Evolutionary conservation across 92 coral and sea anemone genomes (phyloP), one percentile per base, ranked within the genome.

Genomic region (Anthopleura xanthogrammica): DNA sequence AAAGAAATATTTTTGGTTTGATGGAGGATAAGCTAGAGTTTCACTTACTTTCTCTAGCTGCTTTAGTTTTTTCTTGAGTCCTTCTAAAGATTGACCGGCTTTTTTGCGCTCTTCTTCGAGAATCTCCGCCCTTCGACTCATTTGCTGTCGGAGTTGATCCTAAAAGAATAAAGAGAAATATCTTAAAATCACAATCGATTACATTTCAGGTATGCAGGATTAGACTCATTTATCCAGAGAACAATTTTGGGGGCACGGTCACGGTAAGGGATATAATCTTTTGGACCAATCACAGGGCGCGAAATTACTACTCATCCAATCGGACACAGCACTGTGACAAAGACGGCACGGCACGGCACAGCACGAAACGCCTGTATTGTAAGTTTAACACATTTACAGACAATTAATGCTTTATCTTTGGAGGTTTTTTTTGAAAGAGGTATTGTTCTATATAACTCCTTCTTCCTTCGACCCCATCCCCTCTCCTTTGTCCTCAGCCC

Each of bases 71-170:
- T 40, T 86, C 64, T 91, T 93, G 52, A 93, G 88, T 11, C 97
- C 97, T 71, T 88, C 92, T 6, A 93, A 89, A 0, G 97, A 93
- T 20, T 79, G 87, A 17, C 90, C 92, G 0, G 97, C 97, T 76
- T 84, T 93, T 66, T 76, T 86, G 14, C 90, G 83, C 70, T 93
- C 97, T 52, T 91, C 94, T 16, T 93, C 91, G 22, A 91, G 86
- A 50, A 87, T 65, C 60, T 82, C 92, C 43, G 94, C 97, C 22
- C 94, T 86, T 17, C 84, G 86, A 50, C 90, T 88, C 94, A 93
- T 91, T 72, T 93, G 97, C 60, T 89, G 83, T 41, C 94, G 70
- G 5, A 93, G 81, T 75, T 93, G 97, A 62, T 87, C 90, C 97
- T 93, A 72, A 76, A 14, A 76, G 10, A 11, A 48, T 4, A 24